Evolutionary conservation across 1,140 invertebrate genomes (phyloP).

Genomic region (Sminthurinus signatus): DNA sequence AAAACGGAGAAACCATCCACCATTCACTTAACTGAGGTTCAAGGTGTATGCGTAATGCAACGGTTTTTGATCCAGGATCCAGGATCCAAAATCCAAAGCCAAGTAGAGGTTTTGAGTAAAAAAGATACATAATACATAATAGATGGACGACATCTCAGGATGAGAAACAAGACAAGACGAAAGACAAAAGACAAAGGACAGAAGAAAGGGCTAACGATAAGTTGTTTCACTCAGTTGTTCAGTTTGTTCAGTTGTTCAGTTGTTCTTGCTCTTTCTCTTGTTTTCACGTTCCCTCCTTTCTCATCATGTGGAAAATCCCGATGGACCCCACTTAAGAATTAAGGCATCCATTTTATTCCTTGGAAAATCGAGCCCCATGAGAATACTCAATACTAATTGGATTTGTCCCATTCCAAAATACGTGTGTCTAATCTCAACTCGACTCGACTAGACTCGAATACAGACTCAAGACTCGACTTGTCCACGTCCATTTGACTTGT

Average conservation of each 20-base stretch:
- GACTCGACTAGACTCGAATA: no score
- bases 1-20: no score
- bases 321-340: conserved; percentile 24
- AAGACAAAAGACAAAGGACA: conserved; percentile 14
- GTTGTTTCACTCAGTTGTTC: background rate
- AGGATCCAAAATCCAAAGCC: no score
- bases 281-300: background rate
- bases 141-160: no score
- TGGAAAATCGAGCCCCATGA: conserved; percentile 25
- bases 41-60: no score
- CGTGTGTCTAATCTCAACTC: conserved; percentile 1
- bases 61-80: no score
- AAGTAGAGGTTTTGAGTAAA: no score
- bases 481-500: no score
- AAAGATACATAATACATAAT: no score
- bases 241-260: no score
- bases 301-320: background rate
- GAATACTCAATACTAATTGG: conserved; percentile 38
- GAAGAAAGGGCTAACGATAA: conserved; percentile 18
- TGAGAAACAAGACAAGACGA: background rate
- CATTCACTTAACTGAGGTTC: no score
- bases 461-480: no score
- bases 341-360: conserved; percentile 25
- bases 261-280: background rate
- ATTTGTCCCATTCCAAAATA: conserved; percentile 31